phyloP scores from a whole-genome alignment of 2,113 vertebrate genomes.

The Trogon surrucura region DNA sequence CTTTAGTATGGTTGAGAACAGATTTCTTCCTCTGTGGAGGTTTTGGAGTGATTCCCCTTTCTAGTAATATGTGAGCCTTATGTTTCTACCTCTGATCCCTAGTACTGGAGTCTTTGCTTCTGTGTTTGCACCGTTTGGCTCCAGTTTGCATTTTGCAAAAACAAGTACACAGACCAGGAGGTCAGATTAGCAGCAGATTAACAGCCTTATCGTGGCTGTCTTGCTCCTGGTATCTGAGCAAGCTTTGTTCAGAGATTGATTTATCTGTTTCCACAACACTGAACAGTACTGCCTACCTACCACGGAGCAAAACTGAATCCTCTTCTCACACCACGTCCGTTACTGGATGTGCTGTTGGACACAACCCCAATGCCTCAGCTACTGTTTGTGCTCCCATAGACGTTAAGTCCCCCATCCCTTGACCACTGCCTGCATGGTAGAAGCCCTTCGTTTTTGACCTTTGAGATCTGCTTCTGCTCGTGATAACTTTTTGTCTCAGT shows the following conservation, averaged over 20 bases:
- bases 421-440: neutral
- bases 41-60: neutral
- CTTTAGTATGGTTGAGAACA: neutral
- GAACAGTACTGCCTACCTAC: neutral
- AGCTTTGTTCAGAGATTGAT: neutral
- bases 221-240: neutral
- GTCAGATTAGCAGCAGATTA: neutral
- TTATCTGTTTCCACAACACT: neutral
- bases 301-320: neutral
- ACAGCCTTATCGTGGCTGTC: neutral
- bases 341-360: neutral
- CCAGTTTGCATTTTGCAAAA: neutral
- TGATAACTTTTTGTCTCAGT: neutral
- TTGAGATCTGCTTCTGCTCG: neutral
- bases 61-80: neutral
- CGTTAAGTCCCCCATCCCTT: neutral
- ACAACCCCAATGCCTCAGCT: neutral
- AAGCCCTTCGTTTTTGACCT: neutral
- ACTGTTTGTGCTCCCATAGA: neutral
- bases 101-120: neutral
- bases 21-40: neutral
- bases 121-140: neutral
- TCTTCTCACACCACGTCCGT: neutral
- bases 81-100: neutral
- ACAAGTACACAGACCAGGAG: neutral